Percentiles rank a stretch among this genome's conserved stretches.
phyloP scores from a whole-genome alignment of 2,113 vertebrate species.

The Sardina pilchardus region DNA sequence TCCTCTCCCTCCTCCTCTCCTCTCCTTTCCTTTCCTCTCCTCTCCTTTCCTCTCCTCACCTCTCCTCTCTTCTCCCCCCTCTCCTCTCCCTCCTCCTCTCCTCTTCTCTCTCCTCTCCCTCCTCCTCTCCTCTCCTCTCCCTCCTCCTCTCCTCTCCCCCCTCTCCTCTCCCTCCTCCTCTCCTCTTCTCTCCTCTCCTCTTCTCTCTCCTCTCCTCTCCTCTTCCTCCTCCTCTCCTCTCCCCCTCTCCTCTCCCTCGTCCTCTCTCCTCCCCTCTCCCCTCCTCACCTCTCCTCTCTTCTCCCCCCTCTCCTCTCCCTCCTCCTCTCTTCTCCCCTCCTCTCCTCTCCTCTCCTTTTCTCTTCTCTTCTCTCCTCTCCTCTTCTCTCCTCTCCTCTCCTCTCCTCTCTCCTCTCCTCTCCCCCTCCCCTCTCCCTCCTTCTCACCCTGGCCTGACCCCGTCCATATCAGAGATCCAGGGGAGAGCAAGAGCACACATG shows the following conservation, averaged over 20 bases:
- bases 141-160: no score
- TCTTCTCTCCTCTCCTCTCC: not conserved
- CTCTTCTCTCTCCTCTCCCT: not conserved
- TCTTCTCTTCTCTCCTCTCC: not conserved
- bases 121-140: not conserved
- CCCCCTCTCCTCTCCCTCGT: no score
- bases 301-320: not conserved
- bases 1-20: not conserved
- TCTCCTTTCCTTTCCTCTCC: not conserved
- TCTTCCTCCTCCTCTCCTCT: no score
- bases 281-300: not conserved
- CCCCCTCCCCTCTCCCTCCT: no score
- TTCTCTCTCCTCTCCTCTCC: no score
- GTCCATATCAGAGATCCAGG: slow-evolving; percentile 38
- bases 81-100: not conserved
- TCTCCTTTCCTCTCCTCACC: not conserved
- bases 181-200: not conserved
- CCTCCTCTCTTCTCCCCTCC: not conserved
- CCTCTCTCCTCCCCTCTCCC: not conserved
- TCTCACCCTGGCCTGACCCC: not conserved
- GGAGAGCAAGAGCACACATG: slow-evolving; percentile 57
- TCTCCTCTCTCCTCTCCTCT: not conserved
- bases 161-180: not conserved
- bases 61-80: not conserved
- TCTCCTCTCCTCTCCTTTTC: not conserved